These are phyloP conservation scores for Ophioninae sp. DNA, from an alignment of 2,888 invertebrate genomes.

Conservation along the genomic window DNA sequence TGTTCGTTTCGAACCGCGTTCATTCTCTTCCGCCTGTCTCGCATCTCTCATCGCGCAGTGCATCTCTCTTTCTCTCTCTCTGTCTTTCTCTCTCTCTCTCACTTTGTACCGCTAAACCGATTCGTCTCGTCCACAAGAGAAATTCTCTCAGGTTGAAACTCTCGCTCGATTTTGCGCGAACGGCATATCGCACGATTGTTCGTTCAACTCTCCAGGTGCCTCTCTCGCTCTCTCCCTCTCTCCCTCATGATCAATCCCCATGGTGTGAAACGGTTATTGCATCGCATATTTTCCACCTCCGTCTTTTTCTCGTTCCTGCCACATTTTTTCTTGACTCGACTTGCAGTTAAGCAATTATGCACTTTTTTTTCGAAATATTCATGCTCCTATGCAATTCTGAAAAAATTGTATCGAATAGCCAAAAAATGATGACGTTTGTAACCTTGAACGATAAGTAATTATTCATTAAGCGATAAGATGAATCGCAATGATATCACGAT, in stretches of 20 bases:
- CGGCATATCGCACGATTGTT: conserved; percentile 48
- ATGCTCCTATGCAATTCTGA: neutral
- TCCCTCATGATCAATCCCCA: conserved; percentile 26
- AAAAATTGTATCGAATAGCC: neutral
- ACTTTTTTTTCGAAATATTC: neutral
- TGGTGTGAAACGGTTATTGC: conserved; percentile 54
- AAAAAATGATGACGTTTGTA: too few relatives aligned
- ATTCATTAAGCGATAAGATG: too few relatives aligned
- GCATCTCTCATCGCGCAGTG: conserved; percentile 27
- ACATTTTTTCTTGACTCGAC: neutral
- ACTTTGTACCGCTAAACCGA: conserved; percentile 50
- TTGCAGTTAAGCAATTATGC: neutral
- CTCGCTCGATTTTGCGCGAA: conserved; percentile 21
- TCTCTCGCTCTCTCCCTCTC: conserved; percentile 3
- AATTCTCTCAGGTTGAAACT: conserved; percentile 37
- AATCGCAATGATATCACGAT: too few relatives aligned
- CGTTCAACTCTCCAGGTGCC: conserved; percentile 26
- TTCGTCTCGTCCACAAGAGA: conserved; percentile 56
- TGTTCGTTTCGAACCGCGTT: conserved; percentile 20
- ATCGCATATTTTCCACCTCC: conserved; percentile 31
- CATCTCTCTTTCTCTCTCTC: conserved; percentile 4
- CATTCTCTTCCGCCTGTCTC: conserved; percentile 46
- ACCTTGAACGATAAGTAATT: too few relatives aligned
- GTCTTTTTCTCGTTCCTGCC: neutral
- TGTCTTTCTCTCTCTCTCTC: neutral